A percentile compares a stretch with the other conserved stretches of the same genome.
phyloP scores from a whole-genome alignment of 2,113 vertebrate species.

The Cephalopholis sonnerati region DNA sequence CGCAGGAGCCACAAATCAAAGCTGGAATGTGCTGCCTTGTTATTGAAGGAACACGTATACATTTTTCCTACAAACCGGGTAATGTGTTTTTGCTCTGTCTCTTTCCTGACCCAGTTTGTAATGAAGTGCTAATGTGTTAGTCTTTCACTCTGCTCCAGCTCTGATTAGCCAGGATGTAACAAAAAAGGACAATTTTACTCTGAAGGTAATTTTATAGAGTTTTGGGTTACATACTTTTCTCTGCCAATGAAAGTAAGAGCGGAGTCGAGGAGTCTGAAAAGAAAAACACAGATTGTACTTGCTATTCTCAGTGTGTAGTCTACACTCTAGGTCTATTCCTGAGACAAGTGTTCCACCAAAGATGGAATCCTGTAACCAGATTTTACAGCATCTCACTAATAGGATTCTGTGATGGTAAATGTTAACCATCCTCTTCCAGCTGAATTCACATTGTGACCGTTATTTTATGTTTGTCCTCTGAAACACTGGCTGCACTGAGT shows the following conservation, averaged over 20 bases:
- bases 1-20: slow-evolving; percentile 65
- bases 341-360: slow-evolving; percentile 16
- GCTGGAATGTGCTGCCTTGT: slow-evolving; percentile 67
- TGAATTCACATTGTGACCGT: slow-evolving; percentile 28
- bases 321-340: slow-evolving; percentile 3
- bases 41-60: slow-evolving; percentile 49
- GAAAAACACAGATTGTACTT: slow-evolving; percentile 42
- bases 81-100: slow-evolving; percentile 51
- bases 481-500: slow-evolving; percentile 40
- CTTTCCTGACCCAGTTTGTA: slow-evolving; percentile 54
- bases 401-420: slow-evolving; percentile 22
- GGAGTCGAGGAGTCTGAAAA: slow-evolving; percentile 40
- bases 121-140: slow-evolving; percentile 59
- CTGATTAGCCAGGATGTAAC: slow-evolving; percentile 57
- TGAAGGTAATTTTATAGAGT: slow-evolving; percentile 35
- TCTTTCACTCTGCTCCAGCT: slow-evolving; percentile 23
- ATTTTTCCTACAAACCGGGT: slow-evolving; percentile 56
- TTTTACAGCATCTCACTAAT: slow-evolving; percentile 21
- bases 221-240: slow-evolving; percentile 44
- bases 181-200: slow-evolving; percentile 35
- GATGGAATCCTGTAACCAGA: slow-evolving; percentile 31
- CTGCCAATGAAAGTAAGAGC: slow-evolving; percentile 49
- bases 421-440: slow-evolving; percentile 13
- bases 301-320: slow-evolving; percentile 36
- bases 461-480: slow-evolving; percentile 27